phyloP scores from a whole-genome alignment of 2,797 vertebrate genomes.

The Phrynocephalus forsythii region DNA sequence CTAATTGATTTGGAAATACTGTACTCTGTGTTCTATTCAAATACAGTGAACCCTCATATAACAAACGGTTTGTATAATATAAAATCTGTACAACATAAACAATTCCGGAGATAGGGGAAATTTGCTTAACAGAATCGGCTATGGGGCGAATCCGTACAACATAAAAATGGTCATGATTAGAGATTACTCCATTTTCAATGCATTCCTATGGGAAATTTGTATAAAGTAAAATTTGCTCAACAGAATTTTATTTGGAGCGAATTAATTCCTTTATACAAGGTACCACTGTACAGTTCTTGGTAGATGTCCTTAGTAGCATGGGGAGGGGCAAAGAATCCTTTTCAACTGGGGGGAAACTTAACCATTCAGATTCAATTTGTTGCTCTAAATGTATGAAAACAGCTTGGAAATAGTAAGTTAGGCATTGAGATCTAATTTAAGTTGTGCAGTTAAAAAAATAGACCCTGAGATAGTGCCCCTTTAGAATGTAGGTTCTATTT shows the following conservation, averaged over 20 bases:
- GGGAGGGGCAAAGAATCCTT: constrained; percentile 27
- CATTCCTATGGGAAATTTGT: too few species aligned
- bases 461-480: constrained; percentile 29
- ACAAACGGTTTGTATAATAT: too few species aligned
- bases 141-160: too few species aligned
- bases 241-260: too few species aligned
- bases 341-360: constrained; percentile 44
- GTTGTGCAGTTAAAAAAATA: constrained; percentile 51
- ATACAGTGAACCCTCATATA: neutral
- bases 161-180: too few species aligned
- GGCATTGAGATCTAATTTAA: constrained; percentile 43
- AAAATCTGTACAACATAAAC: too few species aligned
- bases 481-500: constrained; percentile 54
- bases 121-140: too few species aligned
- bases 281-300: constrained; percentile 26
- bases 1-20: neutral
- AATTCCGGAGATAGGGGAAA: too few species aligned
- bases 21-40: neutral
- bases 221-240: too few species aligned
- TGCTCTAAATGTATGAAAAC: constrained; percentile 62
- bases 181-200: too few species aligned
- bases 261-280: too few species aligned
- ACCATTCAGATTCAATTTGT: constrained; percentile 58
- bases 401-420: constrained; percentile 61
- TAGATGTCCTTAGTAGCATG: constrained; percentile 35